Conservation (phyloP, 1,140 invertebrate species). For the Gryon sp. region DNA sequence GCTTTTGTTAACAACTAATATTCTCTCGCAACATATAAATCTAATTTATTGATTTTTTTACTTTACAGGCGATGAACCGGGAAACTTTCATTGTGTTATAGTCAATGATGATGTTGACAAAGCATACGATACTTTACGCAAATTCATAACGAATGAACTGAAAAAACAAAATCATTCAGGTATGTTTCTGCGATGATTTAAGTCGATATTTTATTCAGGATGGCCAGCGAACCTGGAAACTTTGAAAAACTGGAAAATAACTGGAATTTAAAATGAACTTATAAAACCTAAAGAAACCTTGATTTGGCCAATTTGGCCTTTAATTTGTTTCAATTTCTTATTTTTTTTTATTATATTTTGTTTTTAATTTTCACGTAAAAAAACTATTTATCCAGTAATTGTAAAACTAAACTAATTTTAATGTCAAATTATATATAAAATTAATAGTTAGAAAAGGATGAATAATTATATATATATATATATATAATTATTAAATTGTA, state of each 20-base stretch:
- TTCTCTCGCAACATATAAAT: too few relatives aligned
- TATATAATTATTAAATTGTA: too few relatives aligned
- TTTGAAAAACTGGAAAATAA: neutral
- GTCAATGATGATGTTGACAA: conserved; percentile 95
- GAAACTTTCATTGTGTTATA: conserved; percentile 94
- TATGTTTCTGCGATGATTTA: conserved; percentile 11
- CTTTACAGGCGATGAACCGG: conserved; percentile 83
- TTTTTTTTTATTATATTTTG: conserved; percentile 2
- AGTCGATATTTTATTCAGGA: neutral
- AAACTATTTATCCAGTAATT: too few relatives aligned
- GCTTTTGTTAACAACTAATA: conserved; percentile 3
- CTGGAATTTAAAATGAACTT: too few relatives aligned
- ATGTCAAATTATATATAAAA: too few relatives aligned
- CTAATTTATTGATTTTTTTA: conserved; percentile 25
- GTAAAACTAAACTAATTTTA: too few relatives aligned
- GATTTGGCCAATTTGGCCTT: too few relatives aligned
- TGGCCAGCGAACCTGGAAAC: neutral
- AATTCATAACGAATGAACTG: conserved; percentile 84
- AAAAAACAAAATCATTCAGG: conserved; percentile 65
- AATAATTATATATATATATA: too few relatives aligned
- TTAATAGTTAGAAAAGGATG: too few relatives aligned
- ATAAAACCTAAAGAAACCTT: too few relatives aligned
- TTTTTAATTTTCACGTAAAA: too few relatives aligned
- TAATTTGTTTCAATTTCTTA: too few relatives aligned
- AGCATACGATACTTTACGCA: conserved; percentile 89